Base-by-base conservation (phyloP, 2,888 invertebrate genomes). In the Drosophila robusta region DNA sequence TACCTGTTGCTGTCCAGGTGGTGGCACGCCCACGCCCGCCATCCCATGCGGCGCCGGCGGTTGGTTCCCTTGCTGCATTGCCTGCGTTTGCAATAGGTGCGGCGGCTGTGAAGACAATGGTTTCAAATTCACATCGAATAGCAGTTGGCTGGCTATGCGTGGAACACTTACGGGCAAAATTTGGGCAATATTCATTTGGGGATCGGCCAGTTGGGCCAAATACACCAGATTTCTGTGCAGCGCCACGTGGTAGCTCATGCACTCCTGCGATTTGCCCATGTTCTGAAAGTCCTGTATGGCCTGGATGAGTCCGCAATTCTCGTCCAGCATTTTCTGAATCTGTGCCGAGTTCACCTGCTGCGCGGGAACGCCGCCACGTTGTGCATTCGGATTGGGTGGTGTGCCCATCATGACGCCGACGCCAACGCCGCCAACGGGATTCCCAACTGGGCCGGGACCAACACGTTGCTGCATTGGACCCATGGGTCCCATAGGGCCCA, bases 231-330 rank as follows among this genome's bases (percentile, higher is more conserved):
- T 99, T 77, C 98, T 94, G 91, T 99, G 99, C 74, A 99, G 93
- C 71, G 97, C 95, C 92, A 98, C 97, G 91, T 99, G 98, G 92
- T 97, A 98, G 93, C 97, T 97, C 91, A 97, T 95, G 90, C 97
- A 97, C 93, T 99, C 98, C 92, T 97, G 95, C 18, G 96, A 94
- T 92, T 98, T 98, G 67, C 98, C 99, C 93, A 98, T 98, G 77
- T 95, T 96, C 93, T 99, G 99, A 93, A 96, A 98, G 85, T 99
- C 99, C 92, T 98, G 97, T 90, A 99, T 98, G 8, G 98, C 97
- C 93, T 98, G 98, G 88, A 99, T 99, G 45, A 99, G 94, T 91
- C 98, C 98, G 84, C 97, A 97, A 92, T 99, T 99, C 93, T 99
- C 99, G 93, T 99, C 99, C 68, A 99, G 94, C 95, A 99, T 96